Percentiles rank a stretch among this genome's conserved stretches.
These are phyloP conservation scores for Drosophila miranda DNA, from an alignment of 1,140 invertebrate genomes.

Conservation along the genomic window DNA sequence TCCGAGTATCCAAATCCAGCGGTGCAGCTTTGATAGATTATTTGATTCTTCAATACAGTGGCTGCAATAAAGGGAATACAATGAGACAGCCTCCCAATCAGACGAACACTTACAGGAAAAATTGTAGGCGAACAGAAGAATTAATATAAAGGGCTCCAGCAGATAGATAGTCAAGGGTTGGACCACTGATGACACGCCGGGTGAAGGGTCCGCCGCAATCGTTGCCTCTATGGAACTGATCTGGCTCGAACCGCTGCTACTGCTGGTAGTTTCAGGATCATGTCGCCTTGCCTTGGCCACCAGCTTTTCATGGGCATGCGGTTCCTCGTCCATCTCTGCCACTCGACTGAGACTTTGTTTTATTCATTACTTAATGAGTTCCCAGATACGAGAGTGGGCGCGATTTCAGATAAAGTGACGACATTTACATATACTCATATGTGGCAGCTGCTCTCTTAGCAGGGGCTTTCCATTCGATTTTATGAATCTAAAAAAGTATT, in stretches of 20 bases:
- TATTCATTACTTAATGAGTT: constrained; percentile 9
- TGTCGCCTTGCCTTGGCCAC: constrained; percentile 36
- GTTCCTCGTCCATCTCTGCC: constrained; percentile 56
- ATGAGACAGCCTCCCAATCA: background rate
- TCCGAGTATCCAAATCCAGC: constrained; percentile 81
- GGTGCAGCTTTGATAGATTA: constrained; percentile 84
- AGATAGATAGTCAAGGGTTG: constrained; percentile 44
- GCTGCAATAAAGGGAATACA: constrained; percentile 74
- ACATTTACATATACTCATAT: constrained; percentile 2
- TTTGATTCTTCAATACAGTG: constrained; percentile 83
- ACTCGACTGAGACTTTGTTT: constrained; percentile 38
- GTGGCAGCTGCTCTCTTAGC: constrained; percentile 27
- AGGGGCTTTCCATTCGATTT: constrained; percentile 35
- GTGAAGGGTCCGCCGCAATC: background rate
- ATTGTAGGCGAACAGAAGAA: constrained; percentile 74
- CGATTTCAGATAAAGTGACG: constrained; percentile 55
- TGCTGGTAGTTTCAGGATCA: constrained; percentile 16
- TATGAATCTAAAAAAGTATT: constrained; percentile 20
- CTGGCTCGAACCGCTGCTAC: constrained; percentile 17
- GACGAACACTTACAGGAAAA: constrained; percentile 68
- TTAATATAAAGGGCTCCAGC: constrained; percentile 67
- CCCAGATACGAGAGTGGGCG: constrained; percentile 5
- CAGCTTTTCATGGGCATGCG: constrained; percentile 57
- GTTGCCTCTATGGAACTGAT: background rate
- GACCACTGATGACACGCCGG: background rate